Conservation (phyloP, 2,113 vertebrate genomes). For the Desmodus rotundus region DNA sequence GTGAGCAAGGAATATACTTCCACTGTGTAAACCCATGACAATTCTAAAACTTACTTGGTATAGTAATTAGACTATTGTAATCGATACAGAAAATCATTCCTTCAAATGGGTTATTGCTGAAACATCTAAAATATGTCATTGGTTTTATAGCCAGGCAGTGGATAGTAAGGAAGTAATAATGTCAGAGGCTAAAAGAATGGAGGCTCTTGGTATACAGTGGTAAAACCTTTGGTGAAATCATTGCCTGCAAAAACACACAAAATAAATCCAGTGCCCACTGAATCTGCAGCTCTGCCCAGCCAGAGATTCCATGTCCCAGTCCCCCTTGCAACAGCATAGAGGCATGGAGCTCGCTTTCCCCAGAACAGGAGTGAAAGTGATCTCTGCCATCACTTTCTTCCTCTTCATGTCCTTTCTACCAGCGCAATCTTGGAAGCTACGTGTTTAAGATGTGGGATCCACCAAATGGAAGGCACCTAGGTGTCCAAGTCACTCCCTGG, state of each 20-base stretch:
- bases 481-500: neutral
- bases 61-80: neutral
- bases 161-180: neutral
- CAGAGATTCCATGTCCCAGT: neutral
- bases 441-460: neutral
- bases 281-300: neutral
- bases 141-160: neutral
- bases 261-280: neutral
- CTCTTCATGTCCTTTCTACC: neutral
- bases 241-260: neutral
- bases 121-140: neutral
- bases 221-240: neutral
- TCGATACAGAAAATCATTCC: neutral
- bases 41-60: neutral
- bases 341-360: neutral
- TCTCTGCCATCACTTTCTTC: neutral
- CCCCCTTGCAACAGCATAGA: neutral
- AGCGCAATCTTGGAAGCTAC: neutral
- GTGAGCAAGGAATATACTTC: neutral
- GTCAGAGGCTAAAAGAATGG: neutral
- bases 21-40: neutral
- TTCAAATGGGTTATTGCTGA: neutral
- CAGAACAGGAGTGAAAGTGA: neutral
- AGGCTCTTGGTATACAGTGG: neutral
- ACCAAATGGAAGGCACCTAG: neutral